Percentiles rank a stretch among this genome's conserved stretches.
Conservation (phyloP, 30 jellyfish, hydroid and myxozoan species). For the Cassiopea xamachana region DNA sequence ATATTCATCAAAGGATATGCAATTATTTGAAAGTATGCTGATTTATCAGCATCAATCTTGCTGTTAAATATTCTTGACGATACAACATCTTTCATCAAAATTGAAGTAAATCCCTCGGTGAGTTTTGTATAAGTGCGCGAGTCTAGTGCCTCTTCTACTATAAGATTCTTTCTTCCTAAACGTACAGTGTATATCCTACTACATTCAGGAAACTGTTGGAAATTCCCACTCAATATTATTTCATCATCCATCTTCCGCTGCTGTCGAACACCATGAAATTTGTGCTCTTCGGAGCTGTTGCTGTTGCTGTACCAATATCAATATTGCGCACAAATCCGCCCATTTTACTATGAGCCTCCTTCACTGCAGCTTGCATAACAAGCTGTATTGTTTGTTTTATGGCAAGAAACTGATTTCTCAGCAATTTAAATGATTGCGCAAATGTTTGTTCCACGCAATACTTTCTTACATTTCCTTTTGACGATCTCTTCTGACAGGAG, state of each 20-base stretch:
- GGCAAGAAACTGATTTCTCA: too few relatives aligned
- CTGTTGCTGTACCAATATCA: background rate
- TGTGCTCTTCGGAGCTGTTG: background rate
- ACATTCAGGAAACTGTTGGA: constrained; percentile 82
- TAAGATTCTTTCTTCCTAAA: constrained; percentile 70
- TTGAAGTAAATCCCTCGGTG: constrained; percentile 61
- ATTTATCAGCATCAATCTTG: constrained; percentile 48
- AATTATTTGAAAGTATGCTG: constrained; percentile 71
- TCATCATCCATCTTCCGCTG: constrained; percentile 78
- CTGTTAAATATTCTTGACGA: constrained; percentile 74
- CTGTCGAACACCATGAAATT: background rate
- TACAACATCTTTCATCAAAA: constrained; percentile 74
- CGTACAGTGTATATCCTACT: constrained; percentile 37
- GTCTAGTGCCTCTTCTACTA: constrained; percentile 51
- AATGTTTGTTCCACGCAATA: too few relatives aligned
- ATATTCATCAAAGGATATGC: constrained; percentile 52
- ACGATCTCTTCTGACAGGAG: too few relatives aligned
- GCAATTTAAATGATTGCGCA: too few relatives aligned
- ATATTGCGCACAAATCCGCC: too few relatives aligned
- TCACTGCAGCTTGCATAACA: too few relatives aligned
- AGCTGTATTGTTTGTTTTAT: too few relatives aligned
- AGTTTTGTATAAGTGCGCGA: constrained; percentile 36
- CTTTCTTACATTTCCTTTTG: too few relatives aligned
- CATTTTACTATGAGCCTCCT: too few relatives aligned
- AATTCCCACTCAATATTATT: constrained; percentile 61